phyloP scores from a whole-genome alignment of 2,797 vertebrate genomes.

The Trachurus trachurus region DNA sequence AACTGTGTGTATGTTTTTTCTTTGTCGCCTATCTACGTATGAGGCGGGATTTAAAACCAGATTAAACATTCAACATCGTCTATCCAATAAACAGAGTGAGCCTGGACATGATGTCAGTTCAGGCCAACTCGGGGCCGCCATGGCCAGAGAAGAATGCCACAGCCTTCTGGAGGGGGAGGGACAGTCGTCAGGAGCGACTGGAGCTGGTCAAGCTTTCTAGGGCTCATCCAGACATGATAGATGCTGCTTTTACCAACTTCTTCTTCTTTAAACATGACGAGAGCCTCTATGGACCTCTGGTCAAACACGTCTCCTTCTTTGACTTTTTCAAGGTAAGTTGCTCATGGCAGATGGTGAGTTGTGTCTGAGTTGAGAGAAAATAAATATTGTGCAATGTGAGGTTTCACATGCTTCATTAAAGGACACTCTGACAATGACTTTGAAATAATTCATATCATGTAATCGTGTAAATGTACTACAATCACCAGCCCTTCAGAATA shows the following conservation, averaged over 20 bases:
- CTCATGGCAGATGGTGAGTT: background rate
- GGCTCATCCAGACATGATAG: slow-evolving; percentile 89
- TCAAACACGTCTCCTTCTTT: slow-evolving; percentile 98
- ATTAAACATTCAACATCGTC: background rate
- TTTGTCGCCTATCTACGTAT: too few relatives aligned
- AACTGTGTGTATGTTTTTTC: too few relatives aligned
- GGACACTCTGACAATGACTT: background rate
- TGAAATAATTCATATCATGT: background rate
- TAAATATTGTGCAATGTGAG: background rate
- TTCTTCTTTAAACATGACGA: slow-evolving; percentile 98
- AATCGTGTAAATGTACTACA: background rate
- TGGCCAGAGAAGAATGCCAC: slow-evolving; percentile 94
- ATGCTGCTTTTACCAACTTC: slow-evolving; percentile 98
- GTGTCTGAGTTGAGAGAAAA: background rate
- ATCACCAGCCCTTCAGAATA: background rate
- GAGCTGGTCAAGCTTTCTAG: slow-evolving; percentile 95
- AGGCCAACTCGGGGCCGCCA: slow-evolving; percentile 92
- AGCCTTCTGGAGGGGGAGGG: slow-evolving; percentile 96
- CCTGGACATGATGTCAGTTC: slow-evolving; percentile 98
- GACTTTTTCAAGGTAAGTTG: slow-evolving; percentile 98
- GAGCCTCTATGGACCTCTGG: slow-evolving; percentile 94
- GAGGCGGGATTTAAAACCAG: background rate
- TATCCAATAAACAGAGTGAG: slow-evolving; percentile 88
- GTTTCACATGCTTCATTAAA: background rate
- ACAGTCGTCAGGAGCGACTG: slow-evolving; percentile 95